Evolutionary conservation across 2,888 invertebrate genomes (phyloP).

Genomic region (Spilarctia lutea): DNA sequence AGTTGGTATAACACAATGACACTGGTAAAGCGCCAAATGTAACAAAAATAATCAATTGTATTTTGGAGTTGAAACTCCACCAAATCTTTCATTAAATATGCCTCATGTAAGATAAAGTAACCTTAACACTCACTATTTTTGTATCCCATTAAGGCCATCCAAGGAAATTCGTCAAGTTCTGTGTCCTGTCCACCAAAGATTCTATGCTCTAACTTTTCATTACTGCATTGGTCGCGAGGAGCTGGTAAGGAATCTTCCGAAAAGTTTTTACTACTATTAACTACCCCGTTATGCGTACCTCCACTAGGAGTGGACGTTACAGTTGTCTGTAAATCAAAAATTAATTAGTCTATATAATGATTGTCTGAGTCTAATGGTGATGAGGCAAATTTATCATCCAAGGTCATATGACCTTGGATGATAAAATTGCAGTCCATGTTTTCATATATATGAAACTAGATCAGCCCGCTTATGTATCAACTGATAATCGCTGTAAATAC

Average conservation of each 20-base stretch:
- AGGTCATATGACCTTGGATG: too few species aligned
- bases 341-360: neutral
- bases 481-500: too few species aligned
- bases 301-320: neutral
- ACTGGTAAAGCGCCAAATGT: neutral
- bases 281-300: neutral
- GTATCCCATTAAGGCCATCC: constrained; percentile 88
- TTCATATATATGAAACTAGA: too few species aligned
- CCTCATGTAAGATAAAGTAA: neutral
- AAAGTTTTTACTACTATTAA: constrained; percentile 38
- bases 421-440: too few species aligned
- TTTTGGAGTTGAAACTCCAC: too few species aligned
- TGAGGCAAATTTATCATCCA: neutral
- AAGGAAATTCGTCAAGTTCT: constrained; percentile 88
- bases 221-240: constrained; percentile 81
- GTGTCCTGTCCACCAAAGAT: constrained; percentile 88
- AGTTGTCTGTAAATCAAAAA: neutral
- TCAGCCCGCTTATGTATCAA: too few species aligned
- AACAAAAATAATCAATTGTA: neutral
- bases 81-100: too few species aligned
- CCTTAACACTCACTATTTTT: constrained; percentile 73
- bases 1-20: neutral
- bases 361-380: neutral
- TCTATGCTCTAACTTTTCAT: constrained; percentile 84
- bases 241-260: constrained; percentile 70